Evolutionary conservation across 2,888 invertebrate genomes (phyloP).

Genomic region (Leucozona laternaria): DNA sequence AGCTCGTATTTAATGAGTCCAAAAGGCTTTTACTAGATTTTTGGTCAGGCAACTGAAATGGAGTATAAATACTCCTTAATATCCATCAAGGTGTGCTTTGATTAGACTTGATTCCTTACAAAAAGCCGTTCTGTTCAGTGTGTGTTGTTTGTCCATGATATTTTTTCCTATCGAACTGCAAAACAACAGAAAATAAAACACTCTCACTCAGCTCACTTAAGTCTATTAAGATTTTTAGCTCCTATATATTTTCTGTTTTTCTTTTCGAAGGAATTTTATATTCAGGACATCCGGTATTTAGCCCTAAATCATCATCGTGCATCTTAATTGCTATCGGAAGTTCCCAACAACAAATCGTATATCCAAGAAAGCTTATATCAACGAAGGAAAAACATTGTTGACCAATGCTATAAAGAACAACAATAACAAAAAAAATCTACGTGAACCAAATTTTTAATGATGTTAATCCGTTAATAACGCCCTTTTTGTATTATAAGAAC

Average conservation of each 20-base stretch:
- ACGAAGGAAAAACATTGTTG: not conserved
- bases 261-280: slow-evolving; percentile 1
- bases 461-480: slow-evolving; percentile 35
- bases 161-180: too few relatives aligned
- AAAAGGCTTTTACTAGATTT: too few relatives aligned
- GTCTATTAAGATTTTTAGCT: not conserved
- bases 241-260: not conserved
- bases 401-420: not conserved
- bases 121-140: too few relatives aligned
- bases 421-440: not conserved
- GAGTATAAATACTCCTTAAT: too few relatives aligned
- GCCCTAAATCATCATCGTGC: slow-evolving; percentile 12
- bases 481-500: not conserved
- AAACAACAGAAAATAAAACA: too few relatives aligned
- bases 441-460: slow-evolving; percentile 39
- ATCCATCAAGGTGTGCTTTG: too few relatives aligned
- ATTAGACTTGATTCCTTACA: too few relatives aligned
- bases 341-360: not conserved
- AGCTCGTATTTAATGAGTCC: too few relatives aligned
- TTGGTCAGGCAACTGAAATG: too few relatives aligned
- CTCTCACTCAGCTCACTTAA: not conserved
- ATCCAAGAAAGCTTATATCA: not conserved
- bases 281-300: slow-evolving; percentile 24
- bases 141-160: too few relatives aligned
- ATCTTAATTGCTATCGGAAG: slow-evolving; percentile 22